Base-by-base conservation (phyloP, 1,140 invertebrate genomes). In the Holcopasites calliopsidis region DNA sequence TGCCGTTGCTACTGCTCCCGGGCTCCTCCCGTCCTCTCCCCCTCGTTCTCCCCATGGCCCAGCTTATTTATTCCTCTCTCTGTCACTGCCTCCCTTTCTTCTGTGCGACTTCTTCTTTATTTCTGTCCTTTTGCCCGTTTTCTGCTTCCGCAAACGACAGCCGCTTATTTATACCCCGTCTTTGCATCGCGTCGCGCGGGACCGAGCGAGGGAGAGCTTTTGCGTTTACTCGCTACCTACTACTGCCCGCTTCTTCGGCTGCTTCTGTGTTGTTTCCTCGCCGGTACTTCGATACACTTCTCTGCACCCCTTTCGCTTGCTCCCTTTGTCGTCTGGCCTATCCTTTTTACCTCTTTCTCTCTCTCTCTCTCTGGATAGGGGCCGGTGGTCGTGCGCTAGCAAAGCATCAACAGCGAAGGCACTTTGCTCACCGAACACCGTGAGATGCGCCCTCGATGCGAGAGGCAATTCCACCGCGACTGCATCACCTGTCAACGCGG, bases 111-210 rank as follows among this genome's bases (percentile, higher is more conserved):
- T 85, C 84, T 87, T 89, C 87, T 90, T 90, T 89, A 88, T 88
- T 90, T 89, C 85, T 88, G 84, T 91, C 86, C 86, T 90, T 90
- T 91, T 91, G 88, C 77, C 89, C 88, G 88, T 91, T 90, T 91
- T 91, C 88, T 91, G 88, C 88, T 91, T 90, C 90, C 89, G 90
- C 90, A 92, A 91, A 90, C 88, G 90, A 91, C 90, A 92, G 90
- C 88, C 90, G 88, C 88, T 92, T 92, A 92, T 92, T 92, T 92
- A 92, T 92, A 92, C 89, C 89, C 82, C 87, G 88, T 89, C 90
- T 91, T 91, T 90, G 89, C 89, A 91, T 91, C 88, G 89, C 89
- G 91, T 91, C 88, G 89, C 80, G 68, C 77, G 84, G 83, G 68
- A 72, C 77, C 82, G 84, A 75, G 73, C 72, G 64, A 75, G 73